These are phyloP conservation scores for Tapirus indicus DNA, from an alignment of 2,797 vertebrate genomes.

Conservation along the genomic window DNA sequence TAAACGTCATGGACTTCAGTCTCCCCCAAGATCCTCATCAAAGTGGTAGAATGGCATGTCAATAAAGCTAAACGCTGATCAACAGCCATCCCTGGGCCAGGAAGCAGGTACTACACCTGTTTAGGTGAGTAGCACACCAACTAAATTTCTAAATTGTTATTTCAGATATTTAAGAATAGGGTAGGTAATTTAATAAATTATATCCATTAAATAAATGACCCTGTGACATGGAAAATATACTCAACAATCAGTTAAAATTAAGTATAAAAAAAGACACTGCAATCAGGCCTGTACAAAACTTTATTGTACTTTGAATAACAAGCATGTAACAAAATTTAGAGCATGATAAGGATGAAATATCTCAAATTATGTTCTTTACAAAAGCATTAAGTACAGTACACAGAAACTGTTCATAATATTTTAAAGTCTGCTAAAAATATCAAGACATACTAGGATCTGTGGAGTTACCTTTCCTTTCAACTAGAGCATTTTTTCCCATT, in stretches of 20 bases:
- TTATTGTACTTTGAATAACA: constrained; percentile 88
- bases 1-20: neutral
- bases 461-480: constrained; percentile 64
- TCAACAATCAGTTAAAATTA: neutral
- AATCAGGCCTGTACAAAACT: constrained; percentile 80
- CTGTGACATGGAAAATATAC: neutral
- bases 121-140: neutral
- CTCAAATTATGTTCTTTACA: constrained; percentile 73
- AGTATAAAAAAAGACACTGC: constrained; percentile 6
- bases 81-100: neutral
- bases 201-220: neutral
- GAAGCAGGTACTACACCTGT: neutral
- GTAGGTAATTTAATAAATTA: constrained; percentile 23
- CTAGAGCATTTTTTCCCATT: constrained; percentile 70
- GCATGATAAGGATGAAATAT: constrained; percentile 78
- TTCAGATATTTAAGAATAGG: constrained; percentile 47
- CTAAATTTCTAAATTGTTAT: constrained; percentile 7
- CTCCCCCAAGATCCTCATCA: neutral
- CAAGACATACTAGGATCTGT: constrained; percentile 73
- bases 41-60: neutral
- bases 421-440: constrained; percentile 76
- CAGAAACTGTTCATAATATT: constrained; percentile 78
- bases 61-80: neutral
- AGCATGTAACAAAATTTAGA: constrained; percentile 81
- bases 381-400: constrained; percentile 82